A percentile compares a stretch with the other conserved stretches of the same genome.
These are phyloP conservation scores for Drosophila teissieri DNA, from an alignment of 1,140 invertebrate genomes.

Conservation along the genomic window DNA sequence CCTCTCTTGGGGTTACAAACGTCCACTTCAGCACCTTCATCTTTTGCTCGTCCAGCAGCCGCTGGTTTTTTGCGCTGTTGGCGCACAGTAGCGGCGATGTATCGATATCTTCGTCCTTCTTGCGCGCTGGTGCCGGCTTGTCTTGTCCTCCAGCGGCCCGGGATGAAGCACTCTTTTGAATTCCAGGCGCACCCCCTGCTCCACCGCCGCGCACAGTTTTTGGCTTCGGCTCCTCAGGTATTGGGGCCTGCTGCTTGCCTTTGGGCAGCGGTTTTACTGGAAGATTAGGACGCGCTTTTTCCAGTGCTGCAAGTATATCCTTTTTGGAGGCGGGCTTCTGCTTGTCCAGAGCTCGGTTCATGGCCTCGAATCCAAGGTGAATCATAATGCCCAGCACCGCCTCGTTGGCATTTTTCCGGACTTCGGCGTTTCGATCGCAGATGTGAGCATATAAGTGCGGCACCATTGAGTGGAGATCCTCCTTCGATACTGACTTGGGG, in stretches of 20 bases:
- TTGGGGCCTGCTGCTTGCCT: constrained; percentile 85
- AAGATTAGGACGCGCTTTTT: constrained; percentile 93
- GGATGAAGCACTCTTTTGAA: constrained; percentile 85
- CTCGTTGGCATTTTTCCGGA: constrained; percentile 95
- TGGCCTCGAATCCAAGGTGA: constrained; percentile 93
- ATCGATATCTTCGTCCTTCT: constrained; percentile 94
- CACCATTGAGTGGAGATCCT: constrained; percentile 92
- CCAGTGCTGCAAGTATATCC: constrained; percentile 91
- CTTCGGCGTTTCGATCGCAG: constrained; percentile 96
- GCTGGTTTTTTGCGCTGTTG: constrained; percentile 95
- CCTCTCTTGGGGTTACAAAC: constrained; percentile 95
- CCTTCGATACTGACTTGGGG: constrained; percentile 90
- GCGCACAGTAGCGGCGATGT: constrained; percentile 91
- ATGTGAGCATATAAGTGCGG: constrained; percentile 92
- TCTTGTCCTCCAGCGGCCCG: constrained; percentile 85
- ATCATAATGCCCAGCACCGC: constrained; percentile 96
- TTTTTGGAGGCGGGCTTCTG: constrained; percentile 95
- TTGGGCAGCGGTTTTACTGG: constrained; percentile 92
- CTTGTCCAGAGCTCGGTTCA: constrained; percentile 92
- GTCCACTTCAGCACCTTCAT: constrained; percentile 98
- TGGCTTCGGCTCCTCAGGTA: constrained; percentile 85
- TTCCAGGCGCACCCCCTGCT: constrained; percentile 53
- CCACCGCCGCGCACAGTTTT: constrained; percentile 86
- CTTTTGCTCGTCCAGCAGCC: constrained; percentile 96
- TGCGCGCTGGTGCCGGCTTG: constrained; percentile 85